Conservation (phyloP, 2,113 vertebrate species). For the Colossoma macropomum region DNA sequence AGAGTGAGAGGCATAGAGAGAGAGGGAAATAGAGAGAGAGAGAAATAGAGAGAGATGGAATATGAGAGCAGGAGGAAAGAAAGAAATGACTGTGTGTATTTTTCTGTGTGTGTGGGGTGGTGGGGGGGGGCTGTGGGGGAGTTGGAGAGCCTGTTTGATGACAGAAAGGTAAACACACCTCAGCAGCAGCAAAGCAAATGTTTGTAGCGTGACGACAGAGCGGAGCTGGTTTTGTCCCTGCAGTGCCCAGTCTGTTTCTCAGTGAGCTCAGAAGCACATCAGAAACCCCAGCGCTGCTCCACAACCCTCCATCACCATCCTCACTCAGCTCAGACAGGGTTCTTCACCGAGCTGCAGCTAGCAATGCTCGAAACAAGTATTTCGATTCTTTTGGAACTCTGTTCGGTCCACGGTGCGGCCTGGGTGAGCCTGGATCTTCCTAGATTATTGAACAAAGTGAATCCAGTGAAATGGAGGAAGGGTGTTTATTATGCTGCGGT, state of each 20-base stretch:
- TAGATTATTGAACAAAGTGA: too few species aligned
- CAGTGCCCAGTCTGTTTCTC: background rate
- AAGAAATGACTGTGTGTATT: background rate
- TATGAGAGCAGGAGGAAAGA: slow-evolving; percentile 5
- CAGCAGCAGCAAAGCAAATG: slow-evolving; percentile 17
- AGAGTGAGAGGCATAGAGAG: background rate
- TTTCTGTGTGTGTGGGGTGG: slow-evolving; percentile 4
- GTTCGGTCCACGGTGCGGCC: too few species aligned
- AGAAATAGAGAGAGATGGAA: background rate
- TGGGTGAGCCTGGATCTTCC: too few species aligned
- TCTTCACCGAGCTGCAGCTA: too few species aligned
- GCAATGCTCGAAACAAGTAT: too few species aligned
- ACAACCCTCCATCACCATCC: too few species aligned
- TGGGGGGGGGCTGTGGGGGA: slow-evolving; percentile 1
- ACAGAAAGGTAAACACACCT: slow-evolving; percentile 10
- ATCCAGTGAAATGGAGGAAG: too few species aligned
- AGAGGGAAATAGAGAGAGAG: slow-evolving; percentile 12
- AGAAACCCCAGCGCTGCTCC: too few species aligned
- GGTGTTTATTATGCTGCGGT: too few species aligned
- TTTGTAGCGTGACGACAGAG: slow-evolving; percentile 2
- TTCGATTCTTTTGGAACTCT: too few species aligned
- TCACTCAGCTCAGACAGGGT: too few species aligned
- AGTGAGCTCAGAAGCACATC: too few species aligned
- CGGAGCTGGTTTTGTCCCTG: background rate
- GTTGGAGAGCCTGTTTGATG: slow-evolving; percentile 14